phyloP scores from a whole-genome alignment of 2,113 vertebrate genomes.

The Podarcis cretensis region DNA sequence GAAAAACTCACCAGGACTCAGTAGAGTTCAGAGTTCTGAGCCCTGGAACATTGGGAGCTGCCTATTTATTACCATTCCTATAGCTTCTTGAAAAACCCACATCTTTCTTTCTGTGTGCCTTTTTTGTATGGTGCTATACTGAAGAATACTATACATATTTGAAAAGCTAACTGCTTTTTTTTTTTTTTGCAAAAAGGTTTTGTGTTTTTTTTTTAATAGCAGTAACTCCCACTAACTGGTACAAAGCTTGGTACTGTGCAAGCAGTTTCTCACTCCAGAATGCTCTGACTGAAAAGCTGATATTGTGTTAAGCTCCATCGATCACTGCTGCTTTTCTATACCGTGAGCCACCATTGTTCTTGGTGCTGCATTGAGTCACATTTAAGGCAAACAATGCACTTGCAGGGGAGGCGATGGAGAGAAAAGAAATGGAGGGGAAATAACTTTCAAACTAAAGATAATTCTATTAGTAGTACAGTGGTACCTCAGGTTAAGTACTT shows the following conservation, averaged over 20 bases:
- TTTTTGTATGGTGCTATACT: conserved; percentile 30
- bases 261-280: conserved; percentile 65
- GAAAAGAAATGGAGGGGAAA: not conserved
- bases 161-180: conserved; percentile 34
- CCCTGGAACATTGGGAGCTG: not conserved
- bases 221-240: conserved; percentile 85
- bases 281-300: conserved; percentile 82
- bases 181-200: conserved; percentile 24
- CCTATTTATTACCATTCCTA: not conserved
- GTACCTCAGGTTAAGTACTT: no score
- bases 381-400: conserved; percentile 66
- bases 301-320: conserved; percentile 84
- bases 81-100: conserved; percentile 32
- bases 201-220: conserved; percentile 48
- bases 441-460: not conserved
- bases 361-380: conserved; percentile 70
- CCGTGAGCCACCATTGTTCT: conserved; percentile 91
- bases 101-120: not conserved
- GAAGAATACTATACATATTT: conserved; percentile 44
- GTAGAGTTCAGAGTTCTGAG: not conserved
- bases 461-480: not conserved
- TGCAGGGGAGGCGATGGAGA: not conserved
- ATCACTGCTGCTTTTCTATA: conserved; percentile 82
- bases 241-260: conserved; percentile 73
- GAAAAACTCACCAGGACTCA: not conserved